These are phyloP conservation scores for Cydia amplana DNA, from an alignment of 1,140 invertebrate genomes.

Conservation along the genomic window DNA sequence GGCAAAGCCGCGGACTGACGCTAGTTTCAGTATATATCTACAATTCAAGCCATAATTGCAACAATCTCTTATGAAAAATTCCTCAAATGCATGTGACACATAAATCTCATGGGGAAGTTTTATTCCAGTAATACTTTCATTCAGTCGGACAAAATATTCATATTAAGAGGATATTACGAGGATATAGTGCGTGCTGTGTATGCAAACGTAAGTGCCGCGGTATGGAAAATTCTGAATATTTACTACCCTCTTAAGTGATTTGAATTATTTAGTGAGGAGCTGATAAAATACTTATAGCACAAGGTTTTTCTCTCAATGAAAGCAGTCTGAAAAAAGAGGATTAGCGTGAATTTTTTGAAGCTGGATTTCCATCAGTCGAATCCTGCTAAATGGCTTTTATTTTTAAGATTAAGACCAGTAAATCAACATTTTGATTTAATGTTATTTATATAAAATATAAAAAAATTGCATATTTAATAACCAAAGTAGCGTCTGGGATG, in stretches of 20 bases:
- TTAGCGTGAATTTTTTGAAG: too few relatives aligned
- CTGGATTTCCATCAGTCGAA: too few relatives aligned
- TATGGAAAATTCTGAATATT: constrained; percentile 61
- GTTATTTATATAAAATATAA: too few relatives aligned
- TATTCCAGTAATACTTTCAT: constrained; percentile 71
- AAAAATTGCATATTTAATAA: too few relatives aligned
- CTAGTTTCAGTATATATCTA: too few relatives aligned
- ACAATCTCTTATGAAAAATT: constrained; percentile 66
- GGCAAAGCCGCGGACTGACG: too few relatives aligned
- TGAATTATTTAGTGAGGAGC: constrained; percentile 18
- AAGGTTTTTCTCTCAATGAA: neutral
- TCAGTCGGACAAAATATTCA: constrained; percentile 77
- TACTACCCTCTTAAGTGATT: constrained; percentile 25
- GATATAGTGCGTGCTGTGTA: constrained; percentile 49
- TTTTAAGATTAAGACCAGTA: too few relatives aligned
- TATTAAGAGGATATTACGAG: constrained; percentile 60
- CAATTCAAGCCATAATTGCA: constrained; percentile 39
- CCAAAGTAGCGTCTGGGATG: too few relatives aligned
- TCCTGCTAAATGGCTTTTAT: too few relatives aligned
- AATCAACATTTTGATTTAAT: too few relatives aligned
- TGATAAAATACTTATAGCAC: neutral
- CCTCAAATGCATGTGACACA: constrained; percentile 48
- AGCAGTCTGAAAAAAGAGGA: neutral
- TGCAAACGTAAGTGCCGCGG: constrained; percentile 52
- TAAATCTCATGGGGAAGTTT: constrained; percentile 63